These are phyloP conservation scores for Spheniscus mendiculus DNA, from an alignment of 2,113 vertebrate species.

Conservation along the genomic window DNA sequence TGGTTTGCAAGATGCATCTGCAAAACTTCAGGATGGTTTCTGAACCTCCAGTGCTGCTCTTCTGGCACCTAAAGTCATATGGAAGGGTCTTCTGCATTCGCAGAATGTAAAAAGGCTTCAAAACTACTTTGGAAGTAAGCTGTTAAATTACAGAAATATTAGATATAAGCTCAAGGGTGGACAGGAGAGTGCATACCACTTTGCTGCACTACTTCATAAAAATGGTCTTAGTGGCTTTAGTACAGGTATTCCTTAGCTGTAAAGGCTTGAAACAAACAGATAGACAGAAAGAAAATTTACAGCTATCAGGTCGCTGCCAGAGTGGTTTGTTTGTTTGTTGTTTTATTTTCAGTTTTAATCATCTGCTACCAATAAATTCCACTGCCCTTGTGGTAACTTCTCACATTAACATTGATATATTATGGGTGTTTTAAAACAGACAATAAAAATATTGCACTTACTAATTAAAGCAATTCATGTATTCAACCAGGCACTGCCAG, in stretches of 20 bases:
- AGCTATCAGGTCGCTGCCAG: background rate
- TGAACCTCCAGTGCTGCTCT: background rate
- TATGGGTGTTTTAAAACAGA: slow-evolving; percentile 26
- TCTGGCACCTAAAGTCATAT: background rate
- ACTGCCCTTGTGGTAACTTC: slow-evolving; percentile 15
- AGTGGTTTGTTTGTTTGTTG: background rate
- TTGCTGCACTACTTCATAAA: background rate
- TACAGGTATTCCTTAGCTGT: background rate
- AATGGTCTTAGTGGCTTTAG: background rate
- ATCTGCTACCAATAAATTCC: slow-evolving; percentile 37
- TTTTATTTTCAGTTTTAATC: slow-evolving; percentile 36
- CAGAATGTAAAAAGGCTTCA: background rate
- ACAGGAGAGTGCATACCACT: background rate
- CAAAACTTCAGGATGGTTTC: background rate
- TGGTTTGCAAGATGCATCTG: background rate
- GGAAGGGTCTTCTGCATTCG: background rate
- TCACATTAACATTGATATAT: slow-evolving; percentile 15
- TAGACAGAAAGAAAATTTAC: background rate
- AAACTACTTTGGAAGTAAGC: background rate
- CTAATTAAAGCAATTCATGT: slow-evolving; percentile 30
- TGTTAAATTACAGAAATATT: background rate
- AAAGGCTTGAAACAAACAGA: background rate
- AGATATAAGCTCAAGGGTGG: background rate
- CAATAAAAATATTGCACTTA: slow-evolving; percentile 20
- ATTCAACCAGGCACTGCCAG: background rate